Percentiles rank a stretch among this genome's conserved stretches.
Conservation (phyloP, 2,888 invertebrate species). For the Xestoiulus laeticollis region DNA sequence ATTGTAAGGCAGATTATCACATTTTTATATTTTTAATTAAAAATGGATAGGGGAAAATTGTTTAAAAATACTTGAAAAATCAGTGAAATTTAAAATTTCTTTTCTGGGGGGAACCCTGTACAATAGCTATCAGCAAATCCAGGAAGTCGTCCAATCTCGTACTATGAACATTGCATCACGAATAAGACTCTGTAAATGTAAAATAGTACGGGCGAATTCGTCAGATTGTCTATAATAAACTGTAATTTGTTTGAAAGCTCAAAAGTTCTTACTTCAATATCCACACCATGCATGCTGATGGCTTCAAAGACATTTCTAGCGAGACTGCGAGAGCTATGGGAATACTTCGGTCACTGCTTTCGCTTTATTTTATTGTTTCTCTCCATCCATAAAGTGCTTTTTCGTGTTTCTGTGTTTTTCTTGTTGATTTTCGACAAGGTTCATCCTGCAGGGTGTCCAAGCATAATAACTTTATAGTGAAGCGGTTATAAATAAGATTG, state of each 20-base stretch:
- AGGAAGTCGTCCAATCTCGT: too few species aligned
- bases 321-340: neutral
- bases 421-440: neutral
- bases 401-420: slow-evolving; percentile 17
- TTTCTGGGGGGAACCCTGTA: too few species aligned
- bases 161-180: too few species aligned
- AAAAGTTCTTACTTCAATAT: neutral
- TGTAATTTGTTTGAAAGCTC: slow-evolving; percentile 16
- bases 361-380: slow-evolving; percentile 26
- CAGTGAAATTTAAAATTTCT: too few species aligned
- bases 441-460: slow-evolving; percentile 17
- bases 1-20: too few species aligned
- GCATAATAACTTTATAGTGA: slow-evolving; percentile 18
- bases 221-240: neutral
- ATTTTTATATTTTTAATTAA: too few species aligned
- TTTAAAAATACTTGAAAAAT: too few species aligned
- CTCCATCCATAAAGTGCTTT: slow-evolving; percentile 26
- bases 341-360: slow-evolving; percentile 16
- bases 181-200: too few species aligned
- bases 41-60: too few species aligned
- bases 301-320: neutral
- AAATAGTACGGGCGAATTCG: neutral
- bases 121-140: too few species aligned
- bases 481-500: slow-evolving; percentile 1
- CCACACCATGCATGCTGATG: neutral